Evolutionary conservation across 2,888 invertebrate genomes (phyloP), one percentile per base, ranked within the genome.

Genomic region (Amphimallon solstitiale): DNA sequence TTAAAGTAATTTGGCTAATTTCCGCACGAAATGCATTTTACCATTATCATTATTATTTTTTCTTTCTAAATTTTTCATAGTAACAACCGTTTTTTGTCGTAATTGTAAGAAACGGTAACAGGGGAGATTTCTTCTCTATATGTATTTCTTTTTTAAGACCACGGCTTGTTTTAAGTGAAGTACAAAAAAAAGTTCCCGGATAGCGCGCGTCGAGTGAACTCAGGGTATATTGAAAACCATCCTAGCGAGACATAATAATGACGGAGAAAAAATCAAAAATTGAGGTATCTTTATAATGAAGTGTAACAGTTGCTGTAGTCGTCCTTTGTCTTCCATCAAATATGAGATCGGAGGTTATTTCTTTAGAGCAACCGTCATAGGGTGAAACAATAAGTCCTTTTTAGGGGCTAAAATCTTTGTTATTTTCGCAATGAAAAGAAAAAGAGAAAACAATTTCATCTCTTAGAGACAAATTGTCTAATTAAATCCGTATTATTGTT

Each of bases 251-350:
- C 69, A 66, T 70, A 71, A 67, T 67, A 67, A 67, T 67, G 66
- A 66, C 67, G 65, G 67, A 59, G 72, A 71, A 75, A 74, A 75
- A 75, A 68, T 68, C 62, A 66, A 67, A 72, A 73, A 73, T 72
- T 72, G 70, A 74, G 72, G 74, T 76, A 75, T 74, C 72, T 70
- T 68, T 73, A 72, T 75, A 74, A 74, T 71, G 73, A 74, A 74
- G 69, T 73, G 70, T 74, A 73, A 72, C 74, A 74, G 74, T 74
- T 74, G 74, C 75, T 65, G 48, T 43, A 34, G 72, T 72, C 68
- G 48, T 69, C 56, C 67, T 69, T 71, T 68, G 69, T 71, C 68
- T 69, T 68, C 59, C 29, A 21, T 48, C 59, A 34, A 59, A 35
- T 52, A 37, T 52, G 19, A 15, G 34, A 35, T 51, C 51, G 35